Percentiles rank a stretch among this genome's conserved stretches.
phyloP scores from a whole-genome alignment of 2,888 invertebrate genomes.

The Chrysopilus asiliformis region DNA sequence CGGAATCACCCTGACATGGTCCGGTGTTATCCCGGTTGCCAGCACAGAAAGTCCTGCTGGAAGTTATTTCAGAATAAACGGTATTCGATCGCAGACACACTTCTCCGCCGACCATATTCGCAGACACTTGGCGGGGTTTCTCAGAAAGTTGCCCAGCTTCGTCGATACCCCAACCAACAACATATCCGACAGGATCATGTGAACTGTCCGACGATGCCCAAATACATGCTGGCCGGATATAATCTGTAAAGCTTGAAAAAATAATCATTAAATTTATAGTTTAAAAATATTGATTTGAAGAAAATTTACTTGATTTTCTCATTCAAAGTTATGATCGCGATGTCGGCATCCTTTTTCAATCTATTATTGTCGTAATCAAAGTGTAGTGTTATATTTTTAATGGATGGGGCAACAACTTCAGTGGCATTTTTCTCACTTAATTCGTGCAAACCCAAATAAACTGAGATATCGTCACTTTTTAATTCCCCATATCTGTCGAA shows the following conservation, averaged over 20 bases:
- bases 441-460: slow-evolving; percentile 35
- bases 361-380: slow-evolving; percentile 34
- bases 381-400: slow-evolving; percentile 34
- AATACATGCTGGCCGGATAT: slow-evolving; percentile 41
- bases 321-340: slow-evolving; percentile 37
- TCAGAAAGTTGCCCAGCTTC: slow-evolving; percentile 33
- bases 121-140: slow-evolving; percentile 33
- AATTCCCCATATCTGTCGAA: too few relatives aligned
- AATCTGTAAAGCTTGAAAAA: slow-evolving; percentile 25
- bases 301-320: not conserved
- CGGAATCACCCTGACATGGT: slow-evolving; percentile 43
- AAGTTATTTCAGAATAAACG: slow-evolving; percentile 20
- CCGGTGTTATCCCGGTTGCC: slow-evolving; percentile 26
- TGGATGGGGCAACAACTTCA: slow-evolving; percentile 30
- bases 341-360: slow-evolving; percentile 37
- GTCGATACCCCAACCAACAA: slow-evolving; percentile 44
- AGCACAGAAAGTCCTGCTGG: slow-evolving; percentile 29
- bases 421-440: slow-evolving; percentile 36
- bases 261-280: slow-evolving; percentile 27
- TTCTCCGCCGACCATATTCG: slow-evolving; percentile 40
- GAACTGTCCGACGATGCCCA: slow-evolving; percentile 39
- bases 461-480: too few relatives aligned
- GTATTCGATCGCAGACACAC: slow-evolving; percentile 37
- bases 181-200: slow-evolving; percentile 36
- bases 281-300: slow-evolving; percentile 20